Evolutionary conservation across 2,113 vertebrate genomes (phyloP).

Genomic region (Pedetes capensis): DNA sequence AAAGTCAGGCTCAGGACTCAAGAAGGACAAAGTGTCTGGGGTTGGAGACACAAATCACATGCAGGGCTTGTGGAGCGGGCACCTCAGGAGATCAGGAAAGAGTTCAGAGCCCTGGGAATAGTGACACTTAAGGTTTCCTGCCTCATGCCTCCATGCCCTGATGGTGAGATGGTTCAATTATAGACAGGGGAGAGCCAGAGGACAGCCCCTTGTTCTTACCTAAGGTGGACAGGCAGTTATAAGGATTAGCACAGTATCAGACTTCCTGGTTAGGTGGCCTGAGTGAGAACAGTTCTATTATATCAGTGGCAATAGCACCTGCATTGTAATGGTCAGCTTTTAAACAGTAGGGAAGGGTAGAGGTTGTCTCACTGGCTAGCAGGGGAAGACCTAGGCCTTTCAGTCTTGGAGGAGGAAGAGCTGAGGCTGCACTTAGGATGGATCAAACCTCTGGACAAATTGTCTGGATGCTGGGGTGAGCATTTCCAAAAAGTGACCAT

Average conservation of each 20-base stretch:
- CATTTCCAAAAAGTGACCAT: neutral
- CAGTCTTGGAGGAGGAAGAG: neutral
- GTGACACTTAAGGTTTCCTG: neutral
- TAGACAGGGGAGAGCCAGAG: neutral
- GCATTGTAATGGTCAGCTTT: neutral
- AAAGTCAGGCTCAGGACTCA: neutral
- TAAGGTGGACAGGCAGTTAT: neutral
- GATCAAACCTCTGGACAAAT: neutral
- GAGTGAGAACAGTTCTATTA: neutral
- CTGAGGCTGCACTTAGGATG: neutral
- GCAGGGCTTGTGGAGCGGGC: neutral
- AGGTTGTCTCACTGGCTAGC: neutral
- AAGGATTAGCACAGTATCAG: neutral
- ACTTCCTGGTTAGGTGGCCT: neutral
- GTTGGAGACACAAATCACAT: neutral
- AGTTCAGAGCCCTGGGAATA: neutral
- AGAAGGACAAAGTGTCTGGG: neutral
- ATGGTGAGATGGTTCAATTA: neutral
- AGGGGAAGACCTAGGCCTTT: neutral
- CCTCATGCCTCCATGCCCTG: neutral
- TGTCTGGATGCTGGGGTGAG: neutral
- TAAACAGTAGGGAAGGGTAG: neutral
- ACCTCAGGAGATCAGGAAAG: neutral
- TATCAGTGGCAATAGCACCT: neutral
- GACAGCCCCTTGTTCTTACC: neutral